Evolutionary conservation across 2,113 vertebrate genomes (phyloP).

Genomic region (Catharus bicknelli): DNA sequence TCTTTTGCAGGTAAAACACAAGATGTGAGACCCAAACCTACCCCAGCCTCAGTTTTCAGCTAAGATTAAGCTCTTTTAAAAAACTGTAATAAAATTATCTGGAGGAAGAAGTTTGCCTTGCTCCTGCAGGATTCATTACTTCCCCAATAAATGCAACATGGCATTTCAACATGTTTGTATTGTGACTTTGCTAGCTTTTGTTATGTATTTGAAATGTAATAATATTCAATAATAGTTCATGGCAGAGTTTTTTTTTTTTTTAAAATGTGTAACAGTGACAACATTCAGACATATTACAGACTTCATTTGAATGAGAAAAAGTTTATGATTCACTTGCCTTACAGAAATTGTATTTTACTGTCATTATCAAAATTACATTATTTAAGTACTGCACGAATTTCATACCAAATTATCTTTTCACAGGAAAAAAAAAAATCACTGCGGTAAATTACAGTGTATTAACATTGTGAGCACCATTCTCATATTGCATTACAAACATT

Average conservation of each 20-base stretch:
- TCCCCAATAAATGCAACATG: constrained; percentile 58
- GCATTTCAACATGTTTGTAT: constrained; percentile 62
- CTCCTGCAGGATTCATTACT: constrained; percentile 55
- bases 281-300: constrained; percentile 44
- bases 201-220: constrained; percentile 60
- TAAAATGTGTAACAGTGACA: constrained; percentile 19
- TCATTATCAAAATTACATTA: constrained; percentile 71
- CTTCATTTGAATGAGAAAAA: constrained; percentile 69
- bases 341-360: constrained; percentile 58
- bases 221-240: constrained; percentile 38
- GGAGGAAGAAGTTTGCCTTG: constrained; percentile 54
- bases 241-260: background rate
- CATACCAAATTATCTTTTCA: constrained; percentile 69
- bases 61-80: constrained; percentile 45
- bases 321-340: constrained; percentile 59
- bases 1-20: no score
- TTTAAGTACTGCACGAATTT: constrained; percentile 67
- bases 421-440: background rate
- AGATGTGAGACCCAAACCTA: background rate
- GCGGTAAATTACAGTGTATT: constrained; percentile 30
- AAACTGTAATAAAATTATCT: constrained; percentile 49
- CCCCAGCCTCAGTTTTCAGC: constrained; percentile 21
- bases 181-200: constrained; percentile 56
- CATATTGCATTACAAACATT: constrained; percentile 52
- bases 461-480: constrained; percentile 40